phyloP scores from a whole-genome alignment of 2,797 vertebrate genomes.

The Cynodonichthys magdalenae region DNA sequence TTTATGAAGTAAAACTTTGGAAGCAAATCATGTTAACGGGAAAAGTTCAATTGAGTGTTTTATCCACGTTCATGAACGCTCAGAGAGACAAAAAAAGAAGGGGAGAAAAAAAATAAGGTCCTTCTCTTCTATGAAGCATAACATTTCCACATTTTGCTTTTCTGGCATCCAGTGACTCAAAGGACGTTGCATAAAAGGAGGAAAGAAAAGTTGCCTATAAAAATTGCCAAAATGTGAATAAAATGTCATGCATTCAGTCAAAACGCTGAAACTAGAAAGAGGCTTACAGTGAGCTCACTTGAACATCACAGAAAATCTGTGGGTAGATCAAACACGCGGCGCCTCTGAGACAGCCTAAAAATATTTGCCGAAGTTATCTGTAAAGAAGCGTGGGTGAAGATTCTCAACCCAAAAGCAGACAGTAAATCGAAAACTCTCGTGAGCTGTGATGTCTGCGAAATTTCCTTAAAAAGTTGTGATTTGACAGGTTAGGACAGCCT shows the following conservation, averaged over 20 bases:
- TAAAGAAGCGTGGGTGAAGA: constrained; percentile 11
- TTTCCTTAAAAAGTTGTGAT: neutral
- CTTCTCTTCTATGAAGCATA: neutral
- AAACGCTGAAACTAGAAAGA: constrained; percentile 2
- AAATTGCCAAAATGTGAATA: constrained; percentile 3
- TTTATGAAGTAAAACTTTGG: neutral
- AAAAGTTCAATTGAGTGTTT: neutral
- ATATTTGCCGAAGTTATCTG: constrained; percentile 15
- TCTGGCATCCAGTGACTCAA: neutral
- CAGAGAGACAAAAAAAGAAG: neutral
- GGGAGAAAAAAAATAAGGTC: neutral
- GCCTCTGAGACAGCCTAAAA: constrained; percentile 19
- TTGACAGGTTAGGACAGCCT: neutral
- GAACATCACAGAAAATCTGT: constrained; percentile 32
- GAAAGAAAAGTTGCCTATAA: constrained; percentile 1
- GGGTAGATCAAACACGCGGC: constrained; percentile 28
- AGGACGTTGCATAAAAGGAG: neutral
- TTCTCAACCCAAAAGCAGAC: constrained; percentile 16
- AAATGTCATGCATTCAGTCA: constrained; percentile 1
- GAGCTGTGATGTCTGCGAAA: constrained; percentile 14
- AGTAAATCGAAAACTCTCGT: constrained; percentile 3
- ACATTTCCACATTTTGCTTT: neutral
- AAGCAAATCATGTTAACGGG: neutral
- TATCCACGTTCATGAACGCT: neutral
- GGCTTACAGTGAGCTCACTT: constrained; percentile 6